These are phyloP conservation scores for Platypus cylindrus DNA, from an alignment of 2,888 invertebrate genomes.

Conservation along the genomic window DNA sequence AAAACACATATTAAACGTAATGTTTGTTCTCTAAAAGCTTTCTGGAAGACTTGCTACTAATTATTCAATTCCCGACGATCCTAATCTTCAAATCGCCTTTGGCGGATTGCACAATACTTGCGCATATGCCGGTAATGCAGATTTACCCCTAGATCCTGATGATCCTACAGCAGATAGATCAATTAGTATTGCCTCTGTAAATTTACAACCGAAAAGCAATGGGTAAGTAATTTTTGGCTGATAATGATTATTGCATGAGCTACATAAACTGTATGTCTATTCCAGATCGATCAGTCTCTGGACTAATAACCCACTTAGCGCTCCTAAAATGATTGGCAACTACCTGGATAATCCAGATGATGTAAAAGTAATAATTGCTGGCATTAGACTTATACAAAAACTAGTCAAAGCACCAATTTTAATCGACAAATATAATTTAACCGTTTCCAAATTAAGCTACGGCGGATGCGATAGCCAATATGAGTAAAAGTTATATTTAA, in stretches of 20 bases:
- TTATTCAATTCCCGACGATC: slow-evolving; percentile 35
- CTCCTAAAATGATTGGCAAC: slow-evolving; percentile 63
- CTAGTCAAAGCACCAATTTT: slow-evolving; percentile 44
- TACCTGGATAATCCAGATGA: slow-evolving; percentile 57
- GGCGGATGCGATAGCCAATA: slow-evolving; percentile 54
- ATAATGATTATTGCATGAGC: too few relatives aligned
- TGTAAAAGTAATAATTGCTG: slow-evolving; percentile 45
- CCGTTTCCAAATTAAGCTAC: slow-evolving; percentile 45
- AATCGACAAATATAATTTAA: slow-evolving; percentile 42
- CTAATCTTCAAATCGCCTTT: slow-evolving; percentile 53
- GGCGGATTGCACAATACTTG: slow-evolving; percentile 46
- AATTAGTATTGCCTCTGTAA: slow-evolving; percentile 39
- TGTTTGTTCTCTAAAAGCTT: too few relatives aligned
- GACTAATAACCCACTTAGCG: slow-evolving; percentile 50
- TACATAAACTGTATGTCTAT: too few relatives aligned
- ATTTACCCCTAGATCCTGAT: slow-evolving; percentile 27
- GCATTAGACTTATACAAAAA: slow-evolving; percentile 42
- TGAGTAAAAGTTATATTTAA: too few relatives aligned
- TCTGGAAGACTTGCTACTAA: too few relatives aligned
- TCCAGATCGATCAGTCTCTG: slow-evolving; percentile 38
- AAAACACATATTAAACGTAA: too few relatives aligned
- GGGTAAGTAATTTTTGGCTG: too few relatives aligned
- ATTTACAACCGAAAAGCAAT: slow-evolving; percentile 50
- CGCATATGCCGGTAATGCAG: slow-evolving; percentile 35
- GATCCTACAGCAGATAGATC: slow-evolving; percentile 22